Base-by-base conservation (phyloP, 2,113 vertebrate species). In the Amia ocellicauda region DNA sequence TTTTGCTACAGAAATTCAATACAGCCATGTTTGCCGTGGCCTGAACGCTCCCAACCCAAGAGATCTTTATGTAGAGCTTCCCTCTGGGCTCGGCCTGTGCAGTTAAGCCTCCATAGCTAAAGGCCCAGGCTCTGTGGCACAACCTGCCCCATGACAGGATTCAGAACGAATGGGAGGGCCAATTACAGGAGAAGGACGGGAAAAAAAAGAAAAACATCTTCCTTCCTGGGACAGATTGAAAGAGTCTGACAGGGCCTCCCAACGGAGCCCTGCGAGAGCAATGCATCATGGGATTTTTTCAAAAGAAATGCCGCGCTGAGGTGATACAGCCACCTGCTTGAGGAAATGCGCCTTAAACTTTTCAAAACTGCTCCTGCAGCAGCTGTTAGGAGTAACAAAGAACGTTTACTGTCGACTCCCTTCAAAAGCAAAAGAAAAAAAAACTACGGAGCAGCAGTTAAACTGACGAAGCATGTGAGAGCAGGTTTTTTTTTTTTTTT, bases 241-340 rank as follows among this genome's bases (percentile, higher is more conserved):
- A 51, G n/a, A 11, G 27, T 53, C 5, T 28, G 23, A 24, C 2
- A 52, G 17, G 3, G 31, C 31, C 31, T 10, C 10, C 31, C 3
- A 36, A 36, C 10, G 31, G 31, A n/a, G n/a, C n/a, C n/a, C n/a
- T n/a, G 24, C 26, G 4, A 31, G 19, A 19, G 62, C 52, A 64
- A 28, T 55, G 63, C 17, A 23, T 58, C 27, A 58, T 65, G 54
- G 63, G 63, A 65, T 3, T 58, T 40, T 24, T 58, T 43, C 63
- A 58, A 24, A 65, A 55, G 58, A 51, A 50, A 36, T 23, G 27
- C 23, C 13, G 52, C 13, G 45, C 43, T 58, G 42, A 31, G 20
- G 49, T 58, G 28, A 40, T 22, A 36, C 19, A 58, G 28, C 22
- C 40, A 20, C 7, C 27, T 64, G 56, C 58, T 50, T 49, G 24